Percentiles rank a stretch among this genome's conserved stretches.
These are phyloP conservation scores for Trichogramma evanescens DNA, from an alignment of 2,888 invertebrate genomes.

Conservation along the genomic window DNA sequence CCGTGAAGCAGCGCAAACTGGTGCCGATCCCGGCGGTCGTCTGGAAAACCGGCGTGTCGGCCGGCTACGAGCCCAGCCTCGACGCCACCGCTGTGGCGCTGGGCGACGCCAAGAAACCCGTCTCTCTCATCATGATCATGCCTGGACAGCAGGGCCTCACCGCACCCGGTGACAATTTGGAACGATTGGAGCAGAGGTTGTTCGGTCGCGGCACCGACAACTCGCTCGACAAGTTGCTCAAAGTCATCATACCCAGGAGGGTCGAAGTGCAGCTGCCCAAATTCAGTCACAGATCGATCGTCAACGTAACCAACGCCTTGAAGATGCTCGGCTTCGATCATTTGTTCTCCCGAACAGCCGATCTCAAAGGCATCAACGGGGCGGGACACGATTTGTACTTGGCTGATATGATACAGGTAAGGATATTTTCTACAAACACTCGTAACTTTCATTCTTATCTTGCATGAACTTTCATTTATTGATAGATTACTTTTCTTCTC, in stretches of 20 bases:
- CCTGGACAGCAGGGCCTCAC: slow-evolving; percentile 79
- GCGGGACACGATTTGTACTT: slow-evolving; percentile 70
- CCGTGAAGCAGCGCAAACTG: slow-evolving; percentile 69
- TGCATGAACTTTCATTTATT: background rate
- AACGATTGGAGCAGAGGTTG: slow-evolving; percentile 65
- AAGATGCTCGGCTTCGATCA: slow-evolving; percentile 76
- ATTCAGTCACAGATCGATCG: slow-evolving; percentile 74
- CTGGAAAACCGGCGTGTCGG: slow-evolving; percentile 68
- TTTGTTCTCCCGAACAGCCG: slow-evolving; percentile 70
- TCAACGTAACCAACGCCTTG: slow-evolving; percentile 72
- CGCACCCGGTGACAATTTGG: slow-evolving; percentile 71
- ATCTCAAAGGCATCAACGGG: slow-evolving; percentile 76
- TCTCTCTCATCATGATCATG: slow-evolving; percentile 75
- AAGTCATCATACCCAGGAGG: slow-evolving; percentile 68
- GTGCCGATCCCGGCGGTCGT: slow-evolving; percentile 80
- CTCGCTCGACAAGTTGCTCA: slow-evolving; percentile 67
- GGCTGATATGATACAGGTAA: slow-evolving; percentile 72
- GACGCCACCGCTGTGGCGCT: slow-evolving; percentile 79
- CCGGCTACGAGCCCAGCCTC: slow-evolving; percentile 76
- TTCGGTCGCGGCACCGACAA: slow-evolving; percentile 62
- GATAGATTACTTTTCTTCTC: background rate
- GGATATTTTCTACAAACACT: background rate
- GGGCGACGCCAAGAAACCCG: slow-evolving; percentile 62
- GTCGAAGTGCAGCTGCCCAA: slow-evolving; percentile 78
- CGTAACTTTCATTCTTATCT: background rate